A percentile compares a stretch with the other conserved stretches of the same genome.
Evolutionary conservation across 2,797 vertebrate genomes (phyloP).

Genomic region (Petrocephalus sullivani): DNA sequence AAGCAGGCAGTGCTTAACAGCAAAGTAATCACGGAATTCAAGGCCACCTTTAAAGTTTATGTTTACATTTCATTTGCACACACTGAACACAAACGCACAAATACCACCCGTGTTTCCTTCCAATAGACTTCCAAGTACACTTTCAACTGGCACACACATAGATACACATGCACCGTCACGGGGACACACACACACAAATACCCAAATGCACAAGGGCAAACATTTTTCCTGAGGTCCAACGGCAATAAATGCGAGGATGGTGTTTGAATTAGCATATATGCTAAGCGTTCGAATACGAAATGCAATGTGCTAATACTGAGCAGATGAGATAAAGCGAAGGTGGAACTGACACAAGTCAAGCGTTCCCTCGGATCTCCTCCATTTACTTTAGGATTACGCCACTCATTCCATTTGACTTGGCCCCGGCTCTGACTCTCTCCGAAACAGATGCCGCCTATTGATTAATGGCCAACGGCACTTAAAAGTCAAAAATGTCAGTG

Average conservation of each 20-base stretch:
- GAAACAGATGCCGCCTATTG: slow-evolving; percentile 71
- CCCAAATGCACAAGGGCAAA: slow-evolving; percentile 12
- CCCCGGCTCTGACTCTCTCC: slow-evolving; percentile 42
- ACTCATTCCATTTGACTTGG: slow-evolving; percentile 62
- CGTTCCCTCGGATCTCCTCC: slow-evolving; percentile 44
- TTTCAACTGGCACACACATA: neutral
- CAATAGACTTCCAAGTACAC: neutral
- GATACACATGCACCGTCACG: neutral
- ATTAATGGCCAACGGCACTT: slow-evolving; percentile 68
- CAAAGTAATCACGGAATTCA: neutral
- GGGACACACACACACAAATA: slow-evolving; percentile 15
- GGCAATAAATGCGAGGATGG: slow-evolving; percentile 34
- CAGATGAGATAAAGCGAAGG: slow-evolving; percentile 45
- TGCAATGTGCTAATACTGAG: slow-evolving; percentile 48
- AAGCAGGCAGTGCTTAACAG: neutral
- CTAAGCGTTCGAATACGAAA: slow-evolving; percentile 36
- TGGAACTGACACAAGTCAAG: slow-evolving; percentile 42
- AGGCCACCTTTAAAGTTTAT: neutral
- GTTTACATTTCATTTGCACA: neutral
- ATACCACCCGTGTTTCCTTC: neutral
- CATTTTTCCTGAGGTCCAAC: slow-evolving; percentile 35
- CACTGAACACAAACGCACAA: neutral
- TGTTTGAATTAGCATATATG: slow-evolving; percentile 34
- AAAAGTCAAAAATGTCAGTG: slow-evolving; percentile 76
- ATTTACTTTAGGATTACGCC: slow-evolving; percentile 63